Conservation (phyloP, 2,888 invertebrate species). For the Mesoligia furuncula region DNA sequence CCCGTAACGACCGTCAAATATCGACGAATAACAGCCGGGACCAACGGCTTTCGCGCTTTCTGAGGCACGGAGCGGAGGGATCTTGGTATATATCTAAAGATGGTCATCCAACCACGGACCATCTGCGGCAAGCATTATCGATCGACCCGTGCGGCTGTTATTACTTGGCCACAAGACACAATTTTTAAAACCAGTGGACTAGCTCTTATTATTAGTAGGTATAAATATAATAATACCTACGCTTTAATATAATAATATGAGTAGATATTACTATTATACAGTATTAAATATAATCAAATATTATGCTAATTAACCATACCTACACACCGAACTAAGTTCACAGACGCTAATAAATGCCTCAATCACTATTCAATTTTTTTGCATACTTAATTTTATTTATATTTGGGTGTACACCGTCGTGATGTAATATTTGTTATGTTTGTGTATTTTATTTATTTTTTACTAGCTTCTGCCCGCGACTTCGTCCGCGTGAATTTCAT, state of each 20-base stretch:
- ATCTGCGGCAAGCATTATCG: too few relatives aligned
- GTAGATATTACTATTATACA: not conserved
- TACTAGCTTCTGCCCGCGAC: not conserved
- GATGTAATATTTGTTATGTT: not conserved
- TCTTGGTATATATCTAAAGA: too few relatives aligned
- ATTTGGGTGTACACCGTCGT: not conserved
- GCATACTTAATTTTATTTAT: not conserved
- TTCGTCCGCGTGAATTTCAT: not conserved
- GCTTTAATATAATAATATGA: not conserved
- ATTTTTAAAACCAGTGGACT: not conserved
- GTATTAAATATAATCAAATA: not conserved
- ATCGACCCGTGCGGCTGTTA: too few relatives aligned
- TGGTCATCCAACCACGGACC: too few relatives aligned
- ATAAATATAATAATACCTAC: not conserved
- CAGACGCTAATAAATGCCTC: not conserved
- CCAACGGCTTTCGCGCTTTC: not conserved
- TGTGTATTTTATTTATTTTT: not conserved
- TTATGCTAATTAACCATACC: not conserved
- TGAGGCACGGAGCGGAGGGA: too few relatives aligned
- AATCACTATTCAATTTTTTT: not conserved
- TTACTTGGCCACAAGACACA: too few relatives aligned
- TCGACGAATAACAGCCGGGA: not conserved
- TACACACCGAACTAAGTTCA: not conserved
- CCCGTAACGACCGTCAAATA: not conserved
- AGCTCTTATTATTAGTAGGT: not conserved